Evolutionary conservation across 1,140 invertebrate species (phyloP).

Genomic region (Listronotus bonariensis): DNA sequence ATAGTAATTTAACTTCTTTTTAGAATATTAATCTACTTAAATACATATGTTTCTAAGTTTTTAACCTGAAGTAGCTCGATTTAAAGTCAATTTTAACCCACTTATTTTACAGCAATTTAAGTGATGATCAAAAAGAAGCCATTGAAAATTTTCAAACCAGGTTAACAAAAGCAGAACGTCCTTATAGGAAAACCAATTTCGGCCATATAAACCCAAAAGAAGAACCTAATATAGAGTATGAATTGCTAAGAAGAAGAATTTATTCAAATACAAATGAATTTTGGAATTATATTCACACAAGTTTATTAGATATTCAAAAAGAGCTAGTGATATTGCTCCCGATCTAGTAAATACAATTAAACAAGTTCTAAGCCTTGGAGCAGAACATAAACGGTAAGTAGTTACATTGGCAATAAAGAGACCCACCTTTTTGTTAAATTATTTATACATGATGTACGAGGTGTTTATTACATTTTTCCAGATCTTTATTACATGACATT

Average conservation of each 20-base stretch:
- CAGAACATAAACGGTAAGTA: constrained; percentile 70
- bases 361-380: constrained; percentile 64
- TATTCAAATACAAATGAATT: constrained; percentile 78
- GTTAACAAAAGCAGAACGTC: constrained; percentile 52
- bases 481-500: constrained; percentile 74
- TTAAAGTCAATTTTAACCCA: no score
- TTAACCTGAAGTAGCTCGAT: no score
- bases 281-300: constrained; percentile 77
- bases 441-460: no score
- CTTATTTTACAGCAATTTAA: constrained; percentile 48
- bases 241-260: constrained; percentile 76
- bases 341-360: constrained; percentile 61
- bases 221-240: constrained; percentile 77
- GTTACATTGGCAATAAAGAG: background rate
- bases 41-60: no score
- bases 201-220: constrained; percentile 53
- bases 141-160: constrained; percentile 54
- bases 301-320: constrained; percentile 73
- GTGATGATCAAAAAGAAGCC: constrained; percentile 53
- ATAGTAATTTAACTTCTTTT: no score
- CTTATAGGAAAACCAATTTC: constrained; percentile 41
- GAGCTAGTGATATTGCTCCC: constrained; percentile 59
- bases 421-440: no score
- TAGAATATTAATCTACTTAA: no score
- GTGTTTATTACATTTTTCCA: constrained; percentile 46